Evolutionary conservation across 2,888 invertebrate genomes (phyloP).

Genomic region (Hesperia comma): DNA sequence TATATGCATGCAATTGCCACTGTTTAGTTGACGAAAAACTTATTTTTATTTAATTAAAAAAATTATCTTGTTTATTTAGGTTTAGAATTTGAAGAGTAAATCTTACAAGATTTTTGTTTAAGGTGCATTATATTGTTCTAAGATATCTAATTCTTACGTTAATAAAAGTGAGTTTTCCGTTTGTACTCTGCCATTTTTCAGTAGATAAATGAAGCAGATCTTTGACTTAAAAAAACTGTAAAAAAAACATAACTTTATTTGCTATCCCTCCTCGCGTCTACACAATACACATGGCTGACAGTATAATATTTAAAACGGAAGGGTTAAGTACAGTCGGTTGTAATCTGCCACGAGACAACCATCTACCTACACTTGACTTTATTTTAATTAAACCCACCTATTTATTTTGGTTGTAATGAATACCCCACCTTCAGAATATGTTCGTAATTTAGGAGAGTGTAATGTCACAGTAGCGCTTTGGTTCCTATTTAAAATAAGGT

Average conservation of each 20-base stretch:
- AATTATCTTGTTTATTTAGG: no score
- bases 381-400: slow-evolving; percentile 64
- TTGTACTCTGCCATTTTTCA: neutral
- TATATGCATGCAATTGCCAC: no score
- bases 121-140: no score
- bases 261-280: slow-evolving; percentile 44
- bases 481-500: no score
- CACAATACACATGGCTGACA: slow-evolving; percentile 59
- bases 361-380: slow-evolving; percentile 46
- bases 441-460: slow-evolving; percentile 16
- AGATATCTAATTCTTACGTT: no score
- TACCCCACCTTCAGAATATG: slow-evolving; percentile 47
- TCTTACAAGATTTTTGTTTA: no score
- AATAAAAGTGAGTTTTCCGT: no score
- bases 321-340: slow-evolving; percentile 63
- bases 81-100: no score
- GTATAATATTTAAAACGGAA: slow-evolving; percentile 58
- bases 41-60: no score
- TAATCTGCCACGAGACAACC: slow-evolving; percentile 59
- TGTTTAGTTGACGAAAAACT: no score
- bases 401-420: slow-evolving; percentile 47
- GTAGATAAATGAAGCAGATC: neutral
- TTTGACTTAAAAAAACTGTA: neutral
- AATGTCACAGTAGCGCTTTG: no score
- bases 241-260: slow-evolving; percentile 40